Evolutionary conservation across 2,888 invertebrate genomes (phyloP).

Genomic region (Pyralis farinalis): DNA sequence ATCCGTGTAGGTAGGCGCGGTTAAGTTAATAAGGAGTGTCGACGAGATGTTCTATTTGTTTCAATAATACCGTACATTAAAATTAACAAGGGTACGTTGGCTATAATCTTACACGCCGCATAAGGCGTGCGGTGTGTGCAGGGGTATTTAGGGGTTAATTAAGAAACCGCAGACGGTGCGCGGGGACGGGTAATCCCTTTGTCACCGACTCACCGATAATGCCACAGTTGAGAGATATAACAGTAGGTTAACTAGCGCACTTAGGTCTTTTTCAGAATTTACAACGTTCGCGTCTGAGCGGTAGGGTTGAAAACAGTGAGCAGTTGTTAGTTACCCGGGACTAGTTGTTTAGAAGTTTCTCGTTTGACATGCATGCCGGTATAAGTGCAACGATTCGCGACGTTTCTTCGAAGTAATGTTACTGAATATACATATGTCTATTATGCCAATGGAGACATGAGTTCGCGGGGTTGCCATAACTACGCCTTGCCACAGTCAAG

Average conservation of each 20-base stretch:
- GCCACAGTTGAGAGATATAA: no score
- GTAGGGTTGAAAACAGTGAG: no score
- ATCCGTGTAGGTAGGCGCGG: slow-evolving; percentile 26
- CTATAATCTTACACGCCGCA: slow-evolving; percentile 70
- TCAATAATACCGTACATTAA: slow-evolving; percentile 69
- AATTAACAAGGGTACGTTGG: slow-evolving; percentile 68
- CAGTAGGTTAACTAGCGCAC: no score
- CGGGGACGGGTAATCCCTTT: slow-evolving; percentile 66
- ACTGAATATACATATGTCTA: no score
- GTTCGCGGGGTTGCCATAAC: slow-evolving; percentile 29
- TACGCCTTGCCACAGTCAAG: slow-evolving; percentile 28
- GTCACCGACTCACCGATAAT: slow-evolving; percentile 57
- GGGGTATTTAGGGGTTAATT: slow-evolving; percentile 78
- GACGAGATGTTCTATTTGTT: slow-evolving; percentile 55
- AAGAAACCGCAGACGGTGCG: slow-evolving; percentile 70
- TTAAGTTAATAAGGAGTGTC: slow-evolving; percentile 45
- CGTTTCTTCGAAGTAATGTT: no score
- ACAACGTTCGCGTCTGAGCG: no score
- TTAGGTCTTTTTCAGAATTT: no score
- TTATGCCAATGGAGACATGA: no score
- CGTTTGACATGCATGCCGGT: no score
- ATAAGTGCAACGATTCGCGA: no score
- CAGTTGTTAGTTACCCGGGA: no score
- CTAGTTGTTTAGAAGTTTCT: no score
- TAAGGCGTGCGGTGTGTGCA: slow-evolving; percentile 48